Conservation (phyloP, 1,140 invertebrate genomes). For the Nylanderia fulva region DNA sequence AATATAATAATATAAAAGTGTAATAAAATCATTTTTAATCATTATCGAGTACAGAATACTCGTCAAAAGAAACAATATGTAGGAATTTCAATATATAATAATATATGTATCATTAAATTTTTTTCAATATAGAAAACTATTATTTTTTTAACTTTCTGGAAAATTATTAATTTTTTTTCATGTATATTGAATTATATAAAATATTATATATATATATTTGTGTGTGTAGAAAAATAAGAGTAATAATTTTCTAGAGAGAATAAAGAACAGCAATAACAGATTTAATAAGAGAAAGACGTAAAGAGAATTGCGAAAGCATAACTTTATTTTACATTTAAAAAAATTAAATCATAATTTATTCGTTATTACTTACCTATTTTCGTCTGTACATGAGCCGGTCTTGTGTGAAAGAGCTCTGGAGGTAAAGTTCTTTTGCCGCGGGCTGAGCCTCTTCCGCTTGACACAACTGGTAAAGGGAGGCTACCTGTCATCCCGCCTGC, state of each 20-base stretch:
- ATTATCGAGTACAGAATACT: neutral
- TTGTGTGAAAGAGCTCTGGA: constrained; percentile 66
- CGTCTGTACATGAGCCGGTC: constrained; percentile 58
- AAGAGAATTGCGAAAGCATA: neutral
- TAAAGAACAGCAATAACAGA: neutral
- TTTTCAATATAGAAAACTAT: no score
- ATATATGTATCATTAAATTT: no score
- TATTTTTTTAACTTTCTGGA: neutral
- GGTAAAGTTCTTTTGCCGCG: constrained; percentile 66
- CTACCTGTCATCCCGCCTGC: constrained; percentile 18
- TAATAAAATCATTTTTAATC: neutral
- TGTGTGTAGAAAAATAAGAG: neutral
- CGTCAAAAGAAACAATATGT: no score
- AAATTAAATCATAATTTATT: neutral
- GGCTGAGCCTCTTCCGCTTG: constrained; percentile 67
- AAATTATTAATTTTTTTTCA: neutral
- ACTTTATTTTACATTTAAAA: neutral
- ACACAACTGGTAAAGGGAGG: neutral
- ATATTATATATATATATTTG: no score
- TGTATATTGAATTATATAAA: no score
- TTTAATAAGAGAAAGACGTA: neutral
- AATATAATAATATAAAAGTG: constrained; percentile 3
- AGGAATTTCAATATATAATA: no score
- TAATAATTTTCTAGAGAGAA: neutral
- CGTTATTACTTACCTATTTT: constrained; percentile 69